These are phyloP conservation scores for Acromyrmex echinatior DNA, from an alignment of 1,140 invertebrate species.

Conservation along the genomic window DNA sequence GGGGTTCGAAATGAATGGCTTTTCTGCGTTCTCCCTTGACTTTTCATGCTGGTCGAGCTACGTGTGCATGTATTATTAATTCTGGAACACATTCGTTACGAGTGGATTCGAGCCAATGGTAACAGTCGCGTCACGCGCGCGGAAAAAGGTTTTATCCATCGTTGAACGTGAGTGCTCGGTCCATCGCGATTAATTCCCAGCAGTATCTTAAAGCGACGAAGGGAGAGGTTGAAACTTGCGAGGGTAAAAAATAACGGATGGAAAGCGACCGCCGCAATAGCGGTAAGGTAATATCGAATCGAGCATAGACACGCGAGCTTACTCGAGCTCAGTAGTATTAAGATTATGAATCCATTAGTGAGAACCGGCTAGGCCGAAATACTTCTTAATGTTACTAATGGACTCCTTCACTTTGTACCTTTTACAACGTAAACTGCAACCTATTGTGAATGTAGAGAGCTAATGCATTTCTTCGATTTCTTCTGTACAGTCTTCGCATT, in stretches of 20 bases:
- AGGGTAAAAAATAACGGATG: background rate
- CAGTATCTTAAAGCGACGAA: conserved; percentile 61
- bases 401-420: conserved; percentile 59
- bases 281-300: conserved; percentile 78
- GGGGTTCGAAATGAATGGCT: conserved; percentile 15
- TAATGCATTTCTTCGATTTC: conserved; percentile 20
- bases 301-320: conserved; percentile 77
- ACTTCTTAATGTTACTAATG: conserved; percentile 71
- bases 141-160: conserved; percentile 63
- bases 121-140: conserved; percentile 63
- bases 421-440: conserved; percentile 14
- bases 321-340: conserved; percentile 73
- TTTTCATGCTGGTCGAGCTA: conserved; percentile 48
- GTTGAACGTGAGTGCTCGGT: conserved; percentile 55
- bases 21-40: conserved; percentile 48
- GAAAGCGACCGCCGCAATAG: conserved; percentile 52
- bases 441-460: background rate
- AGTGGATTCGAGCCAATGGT: conserved; percentile 44
- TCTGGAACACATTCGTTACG: conserved; percentile 56
- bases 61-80: conserved; percentile 63
- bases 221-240: background rate
- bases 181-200: conserved; percentile 63
- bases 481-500: background rate
- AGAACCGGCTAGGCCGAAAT: conserved; percentile 72
- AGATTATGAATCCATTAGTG: conserved; percentile 83